These are phyloP conservation scores for Podarcis siculus DNA, from an alignment of 2,797 vertebrate species.

Conservation along the genomic window DNA sequence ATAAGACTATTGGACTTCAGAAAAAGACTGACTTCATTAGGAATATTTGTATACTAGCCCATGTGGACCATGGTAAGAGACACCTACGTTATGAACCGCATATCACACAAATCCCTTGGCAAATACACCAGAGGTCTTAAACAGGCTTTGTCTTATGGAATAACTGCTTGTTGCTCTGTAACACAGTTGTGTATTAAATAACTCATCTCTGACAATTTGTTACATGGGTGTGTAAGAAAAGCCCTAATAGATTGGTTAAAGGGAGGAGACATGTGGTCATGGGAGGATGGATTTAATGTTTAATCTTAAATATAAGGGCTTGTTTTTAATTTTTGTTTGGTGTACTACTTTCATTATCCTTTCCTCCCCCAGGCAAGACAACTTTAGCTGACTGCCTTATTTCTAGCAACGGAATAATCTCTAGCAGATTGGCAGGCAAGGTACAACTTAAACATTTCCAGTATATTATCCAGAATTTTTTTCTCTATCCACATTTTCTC, in stretches of 20 bases:
- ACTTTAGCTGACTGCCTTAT: constrained; percentile 95
- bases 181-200: neutral
- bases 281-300: neutral
- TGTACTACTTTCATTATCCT: neutral
- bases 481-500: fast-evolving
- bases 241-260: neutral
- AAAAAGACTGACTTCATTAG: constrained; percentile 86
- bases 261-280: too few species aligned
- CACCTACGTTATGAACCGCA: fast-evolving
- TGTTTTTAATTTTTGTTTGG: neutral
- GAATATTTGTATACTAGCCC: constrained; percentile 94
- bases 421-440: constrained; percentile 93
- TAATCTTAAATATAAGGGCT: neutral
- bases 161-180: neutral
- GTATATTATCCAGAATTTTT: neutral
- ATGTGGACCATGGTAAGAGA: constrained; percentile 91
- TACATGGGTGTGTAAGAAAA: neutral
- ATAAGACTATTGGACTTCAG: constrained; percentile 86
- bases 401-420: constrained; percentile 97
- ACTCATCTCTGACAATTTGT: neutral
- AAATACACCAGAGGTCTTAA: neutral
- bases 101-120: fast-evolving
- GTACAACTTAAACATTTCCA: constrained; percentile 67
- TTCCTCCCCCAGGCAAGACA: constrained; percentile 84
- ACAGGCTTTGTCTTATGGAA: neutral